Evolutionary conservation across 2,113 vertebrate species (phyloP), one percentile per base, ranked within the genome.

Genomic region (Etheostoma spectabile): DNA sequence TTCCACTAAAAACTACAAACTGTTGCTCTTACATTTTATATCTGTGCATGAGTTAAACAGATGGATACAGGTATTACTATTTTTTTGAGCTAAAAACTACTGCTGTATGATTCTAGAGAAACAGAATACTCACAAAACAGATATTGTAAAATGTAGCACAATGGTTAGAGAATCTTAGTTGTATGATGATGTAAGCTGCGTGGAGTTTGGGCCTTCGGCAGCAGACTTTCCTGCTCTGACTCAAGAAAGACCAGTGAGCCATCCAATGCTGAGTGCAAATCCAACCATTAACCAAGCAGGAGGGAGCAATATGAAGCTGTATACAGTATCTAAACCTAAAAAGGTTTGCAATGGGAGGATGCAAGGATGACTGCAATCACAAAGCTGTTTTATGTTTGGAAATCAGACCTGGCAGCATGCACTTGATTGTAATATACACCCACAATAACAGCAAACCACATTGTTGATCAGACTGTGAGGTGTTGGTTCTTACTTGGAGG

Each of bases 401-500:
- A 46, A 27, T 18, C 63, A 64, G 27, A 71, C 35, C 45, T 24
- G 45, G 62, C 38, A 10, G 73, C 80, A 85, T 85, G 80, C 84
- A 80, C 1, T 2, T 30, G 45, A 57, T 1, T 30, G 30, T 60
- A 51, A 62, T 63, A 60, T 2, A 74, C 30, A 66, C 11, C 21
- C 6, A 57, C 71, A 61, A 5, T 19, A 16, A 83, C 7, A 18
- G 82, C 65, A 79, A 72, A 72, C 70, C 27, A 63, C 51, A 57
- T 62, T 33, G 74, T 10, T 63, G 72, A 56, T 82, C 81, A 92
- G 91, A 88, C 71, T 77, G 72, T 75, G 68, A 82, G 66, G 45
- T 67, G 67, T 12, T 62, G 75, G 74, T 76, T 88, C 98, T 99
- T 99, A 99, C 98, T 99, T 98, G 97, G 97, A 91, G 98, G 98